phyloP scores from a whole-genome alignment of 2,888 invertebrate species.

The Adelphocoris suturalis region DNA sequence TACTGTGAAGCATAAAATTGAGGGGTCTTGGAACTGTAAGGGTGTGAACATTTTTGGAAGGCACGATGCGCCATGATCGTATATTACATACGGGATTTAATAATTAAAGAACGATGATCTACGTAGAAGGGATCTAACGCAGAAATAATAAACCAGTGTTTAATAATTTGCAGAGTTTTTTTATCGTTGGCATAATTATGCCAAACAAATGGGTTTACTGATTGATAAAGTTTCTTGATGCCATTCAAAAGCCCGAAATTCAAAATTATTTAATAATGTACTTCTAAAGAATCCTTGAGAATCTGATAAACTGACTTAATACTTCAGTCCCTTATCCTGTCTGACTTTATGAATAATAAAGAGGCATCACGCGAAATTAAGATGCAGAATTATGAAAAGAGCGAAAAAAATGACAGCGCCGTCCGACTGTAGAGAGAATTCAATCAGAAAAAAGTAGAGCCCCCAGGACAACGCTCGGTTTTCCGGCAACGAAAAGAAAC shows the following conservation, averaged over 20 bases:
- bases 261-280: conserved; percentile 15
- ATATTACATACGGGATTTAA: no score
- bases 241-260: not conserved
- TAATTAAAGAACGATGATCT: no score
- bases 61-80: no score
- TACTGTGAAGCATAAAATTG: no score
- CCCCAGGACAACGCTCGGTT: not conserved
- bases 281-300: not conserved
- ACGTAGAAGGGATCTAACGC: no score
- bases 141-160: no score
- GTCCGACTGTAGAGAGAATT: not conserved
- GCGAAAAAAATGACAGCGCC: not conserved
- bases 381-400: not conserved
- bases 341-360: conserved; percentile 22
- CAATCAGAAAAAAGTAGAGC: conserved; percentile 14
- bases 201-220: no score
- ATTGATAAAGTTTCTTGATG: no score
- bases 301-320: not conserved
- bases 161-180: no score
- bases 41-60: no score
- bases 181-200: no score
- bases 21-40: no score
- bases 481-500: conserved; percentile 36
- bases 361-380: not conserved
- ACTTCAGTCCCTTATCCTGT: conserved; percentile 9